Conservation (phyloP, 2,888 invertebrate species). For the Pedicia rivosa region DNA sequence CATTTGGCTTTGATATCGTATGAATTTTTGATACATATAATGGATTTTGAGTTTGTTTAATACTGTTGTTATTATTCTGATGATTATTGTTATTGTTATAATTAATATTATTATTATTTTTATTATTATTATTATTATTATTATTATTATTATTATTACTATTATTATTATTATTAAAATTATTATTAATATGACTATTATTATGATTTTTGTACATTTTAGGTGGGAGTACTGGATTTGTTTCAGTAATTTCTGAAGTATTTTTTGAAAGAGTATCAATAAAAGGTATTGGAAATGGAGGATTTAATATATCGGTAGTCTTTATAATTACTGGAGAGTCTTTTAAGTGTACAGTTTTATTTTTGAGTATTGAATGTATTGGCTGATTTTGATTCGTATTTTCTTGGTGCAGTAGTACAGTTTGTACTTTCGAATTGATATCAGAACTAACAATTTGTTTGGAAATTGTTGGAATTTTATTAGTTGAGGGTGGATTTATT, state of each 20-base stretch:
- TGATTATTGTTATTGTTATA: slow-evolving; percentile 13
- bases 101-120: slow-evolving; percentile 8
- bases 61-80: slow-evolving; percentile 10
- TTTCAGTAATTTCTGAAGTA: slow-evolving; percentile 11
- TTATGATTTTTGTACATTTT: slow-evolving; percentile 30
- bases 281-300: slow-evolving; percentile 14
- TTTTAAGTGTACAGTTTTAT: background rate
- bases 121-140: slow-evolving; percentile 13
- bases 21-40: slow-evolving; percentile 13
- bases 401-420: background rate
- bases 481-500: slow-evolving; percentile 4
- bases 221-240: slow-evolving; percentile 28
- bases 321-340: slow-evolving; percentile 2
- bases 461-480: slow-evolving; percentile 29
- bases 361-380: slow-evolving; percentile 14
- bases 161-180: slow-evolving; percentile 13
- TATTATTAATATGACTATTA: slow-evolving; percentile 10
- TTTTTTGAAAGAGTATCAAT: slow-evolving; percentile 14
- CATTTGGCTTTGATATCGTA: slow-evolving; percentile 14
- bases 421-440: background rate
- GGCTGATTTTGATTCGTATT: slow-evolving; percentile 8
- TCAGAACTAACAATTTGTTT: slow-evolving; percentile 22
- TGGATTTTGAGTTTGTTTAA: slow-evolving; percentile 11
- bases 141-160: slow-evolving; percentile 11
- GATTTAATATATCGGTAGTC: slow-evolving; percentile 11